Evolutionary conservation across 2,113 vertebrate genomes (phyloP), one percentile per base, ranked within the genome.

Genomic region (Cyrtonyx montezumae): DNA sequence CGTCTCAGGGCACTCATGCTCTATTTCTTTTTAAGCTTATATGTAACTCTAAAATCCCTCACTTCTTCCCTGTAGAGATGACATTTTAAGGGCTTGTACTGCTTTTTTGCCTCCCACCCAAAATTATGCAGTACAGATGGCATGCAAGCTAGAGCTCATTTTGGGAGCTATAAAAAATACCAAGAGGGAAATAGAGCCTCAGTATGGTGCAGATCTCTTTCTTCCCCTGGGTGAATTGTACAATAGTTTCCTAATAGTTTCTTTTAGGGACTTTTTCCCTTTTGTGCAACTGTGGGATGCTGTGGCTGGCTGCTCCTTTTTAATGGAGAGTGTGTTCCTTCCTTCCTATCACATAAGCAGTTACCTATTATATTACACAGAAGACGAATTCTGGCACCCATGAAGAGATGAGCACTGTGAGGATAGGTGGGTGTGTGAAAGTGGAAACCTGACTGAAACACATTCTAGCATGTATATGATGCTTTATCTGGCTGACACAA

Each of bases 111-210:
- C 83, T 93, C 92, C 87, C 67, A 81, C 80, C 66, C 78, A 34
- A 84, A 90, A 93, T 91, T 76, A 66, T 70, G 71, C 32, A 46
- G 89, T 89, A 92, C 91, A 96, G 89, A 95, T 93, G 93, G 93
- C 42, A 30, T 79, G 81, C 68, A 68, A 85, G 56, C 46, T 71
- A 80, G 75, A 91, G 32, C 13, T 0, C 79, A 55, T 88, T 91
- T 94, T 86, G 79, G 83, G 79, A 91, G 65, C 49, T 88, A 9
- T 2, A 18, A 88, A 79, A 68, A 83, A 68, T 11, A 22, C 4
- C 2, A 8, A 25, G 90, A 70, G 21, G 42, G 45, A 73, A 62
- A 85, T 28, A 65, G 36, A 40, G 40, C 40, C 40, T 40, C 40
- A 40, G 40, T 40, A 40, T 40, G 40, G 40, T 40, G 40, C 40